Evolutionary conservation across 2,797 vertebrate species (phyloP), one percentile per base, ranked within the genome.

Genomic region (Cuniculus paca): DNA sequence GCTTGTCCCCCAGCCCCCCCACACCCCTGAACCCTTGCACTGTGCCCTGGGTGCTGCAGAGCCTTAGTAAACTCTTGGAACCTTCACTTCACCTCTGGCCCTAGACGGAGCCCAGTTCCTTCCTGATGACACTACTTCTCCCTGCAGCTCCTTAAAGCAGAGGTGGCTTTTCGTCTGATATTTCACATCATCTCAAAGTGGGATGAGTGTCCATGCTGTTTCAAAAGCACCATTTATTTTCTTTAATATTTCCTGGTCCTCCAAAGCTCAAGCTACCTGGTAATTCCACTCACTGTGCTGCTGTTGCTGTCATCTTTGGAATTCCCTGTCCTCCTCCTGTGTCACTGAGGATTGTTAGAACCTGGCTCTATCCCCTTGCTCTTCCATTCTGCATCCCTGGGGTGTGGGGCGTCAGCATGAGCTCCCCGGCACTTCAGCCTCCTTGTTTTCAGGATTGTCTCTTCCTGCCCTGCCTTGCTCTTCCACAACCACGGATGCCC

Each of bases 1-100:
- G 13, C 10, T 6, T 34, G 19, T 5, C 14, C 10, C 10, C 22
- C 3, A 13, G 13, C 13, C n/a, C 14, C 13, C 5, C 7, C 24
- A 16, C 28, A 24, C 19, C 6, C 28, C 28, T 31, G n/a, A 31
- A n/a, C 50, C 50, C 48, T 50, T n/a, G 28, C n/a, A 4, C 26
- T 4, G 5, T 22, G 34, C 22, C 75, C 56, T 61, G 54, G 56
- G 17, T 26, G 48, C 54, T 4, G 13, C n/a, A 36, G 61, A 36
- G 4, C 12, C 10, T 87, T 24, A 8, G n/a, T 7, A 85, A 54
- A 78, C 45, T 68, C 34, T 58, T 24, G 24, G 50, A 42, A 50
- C 12, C 52, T 75, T 56, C 56, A 24, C 12, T 34, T 68, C 45
- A n/a, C 12, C 19, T 77, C 65, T 56, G 56, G 54, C 13, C 65